phyloP scores from a whole-genome alignment of 37 sponge, comb jelly and placozoan genomes.

The Ephydatia muelleri region DNA sequence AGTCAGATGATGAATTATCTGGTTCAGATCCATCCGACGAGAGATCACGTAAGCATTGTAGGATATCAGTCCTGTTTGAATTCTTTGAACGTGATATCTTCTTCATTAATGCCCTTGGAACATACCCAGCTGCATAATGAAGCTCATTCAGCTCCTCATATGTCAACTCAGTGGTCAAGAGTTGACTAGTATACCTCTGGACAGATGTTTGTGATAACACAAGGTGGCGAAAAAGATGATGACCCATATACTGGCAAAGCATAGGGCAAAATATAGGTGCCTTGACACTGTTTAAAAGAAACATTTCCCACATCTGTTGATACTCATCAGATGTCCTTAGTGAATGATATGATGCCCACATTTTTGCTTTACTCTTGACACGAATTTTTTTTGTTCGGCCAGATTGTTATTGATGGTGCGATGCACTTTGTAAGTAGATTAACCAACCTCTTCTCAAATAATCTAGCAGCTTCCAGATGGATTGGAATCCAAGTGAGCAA shows the following conservation, averaged over 20 bases:
- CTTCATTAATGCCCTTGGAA: conserved; percentile 26
- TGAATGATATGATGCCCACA: conserved; percentile 14
- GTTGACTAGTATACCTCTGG: not conserved
- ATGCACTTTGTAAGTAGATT: conserved; percentile 4
- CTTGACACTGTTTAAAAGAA: not conserved
- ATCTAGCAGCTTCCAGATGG: not conserved
- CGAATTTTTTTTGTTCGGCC: not conserved
- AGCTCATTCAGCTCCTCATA: conserved; percentile 17
- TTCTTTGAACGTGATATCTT: conserved; percentile 20
- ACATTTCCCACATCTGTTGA: not conserved
- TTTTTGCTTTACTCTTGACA: not conserved
- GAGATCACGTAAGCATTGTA: conserved; percentile 15
- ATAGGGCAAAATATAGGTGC: not conserved
- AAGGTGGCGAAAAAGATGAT: not conserved
- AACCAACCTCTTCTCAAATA: conserved; percentile 8
- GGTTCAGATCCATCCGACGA: conserved; percentile 20
- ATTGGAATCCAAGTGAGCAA: conserved; percentile 7
- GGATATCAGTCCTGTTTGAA: conserved; percentile 18
- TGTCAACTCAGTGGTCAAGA: conserved; percentile 3
- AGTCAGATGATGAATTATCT: conserved; percentile 4
- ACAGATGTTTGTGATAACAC: not conserved
- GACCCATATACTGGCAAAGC: conserved; percentile 5
- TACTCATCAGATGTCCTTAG: conserved; percentile 8
- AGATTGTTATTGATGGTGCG: not conserved
- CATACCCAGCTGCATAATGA: conserved; percentile 31